These are phyloP conservation scores for Porites cylindrica DNA, from an alignment of 92 coral and sea anemone genomes.

Conservation along the genomic window DNA sequence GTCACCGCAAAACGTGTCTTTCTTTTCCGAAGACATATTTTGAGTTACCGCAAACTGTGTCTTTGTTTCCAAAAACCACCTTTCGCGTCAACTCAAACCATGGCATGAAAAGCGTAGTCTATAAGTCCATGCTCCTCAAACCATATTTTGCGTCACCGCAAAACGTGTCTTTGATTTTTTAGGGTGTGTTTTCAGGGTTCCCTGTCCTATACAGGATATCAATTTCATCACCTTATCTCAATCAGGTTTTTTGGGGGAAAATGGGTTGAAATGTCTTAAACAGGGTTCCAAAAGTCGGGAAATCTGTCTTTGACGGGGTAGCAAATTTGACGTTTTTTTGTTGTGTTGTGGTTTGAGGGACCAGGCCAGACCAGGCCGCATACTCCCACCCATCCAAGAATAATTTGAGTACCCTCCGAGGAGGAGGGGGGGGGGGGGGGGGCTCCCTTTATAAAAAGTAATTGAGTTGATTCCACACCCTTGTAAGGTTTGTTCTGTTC, in stretches of 20 bases:
- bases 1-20: neutral
- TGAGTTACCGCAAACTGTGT: neutral
- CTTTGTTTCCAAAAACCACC: neutral
- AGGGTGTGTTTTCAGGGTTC: neutral
- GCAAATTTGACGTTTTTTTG: too few relatives aligned
- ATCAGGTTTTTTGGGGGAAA: too few relatives aligned
- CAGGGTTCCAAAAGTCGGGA: too few relatives aligned
- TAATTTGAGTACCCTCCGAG: neutral
- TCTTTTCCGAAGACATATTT: neutral
- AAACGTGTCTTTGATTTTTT: neutral
- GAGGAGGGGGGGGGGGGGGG: neutral
- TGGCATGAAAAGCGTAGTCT: neutral
- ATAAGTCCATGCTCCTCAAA: neutral
- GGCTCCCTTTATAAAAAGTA: neutral
- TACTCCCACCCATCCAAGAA: neutral
- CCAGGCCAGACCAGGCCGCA: neutral
- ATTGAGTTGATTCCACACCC: neutral
- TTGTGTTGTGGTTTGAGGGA: too few relatives aligned
- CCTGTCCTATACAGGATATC: too few relatives aligned
- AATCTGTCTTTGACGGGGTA: too few relatives aligned
- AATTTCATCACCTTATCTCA: too few relatives aligned
- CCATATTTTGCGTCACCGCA: neutral
- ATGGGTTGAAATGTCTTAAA: too few relatives aligned
- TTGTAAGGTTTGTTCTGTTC: neutral
- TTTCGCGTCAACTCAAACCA: neutral